Percentiles rank a stretch among this genome's conserved stretches.
phyloP scores from a whole-genome alignment of 2,888 invertebrate genomes.

The Tenthredo distinguenda region DNA sequence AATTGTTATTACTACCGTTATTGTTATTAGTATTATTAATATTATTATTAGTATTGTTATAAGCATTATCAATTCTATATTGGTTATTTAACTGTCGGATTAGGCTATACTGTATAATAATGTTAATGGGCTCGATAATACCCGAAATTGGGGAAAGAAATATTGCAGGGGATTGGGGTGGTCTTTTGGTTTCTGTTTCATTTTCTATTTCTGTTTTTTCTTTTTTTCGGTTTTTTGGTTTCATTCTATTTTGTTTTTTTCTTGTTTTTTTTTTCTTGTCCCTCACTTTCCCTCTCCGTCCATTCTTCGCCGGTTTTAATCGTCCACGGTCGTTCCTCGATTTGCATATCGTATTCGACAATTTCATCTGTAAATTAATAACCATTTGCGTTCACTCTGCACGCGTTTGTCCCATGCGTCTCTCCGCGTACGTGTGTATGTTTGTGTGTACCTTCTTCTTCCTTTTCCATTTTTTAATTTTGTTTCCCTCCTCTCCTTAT shows the following conservation, averaged over 20 bases:
- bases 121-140: too few species aligned
- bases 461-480: background rate
- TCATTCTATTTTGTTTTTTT: background rate
- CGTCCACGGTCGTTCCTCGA: background rate
- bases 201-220: background rate
- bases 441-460: background rate
- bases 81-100: slow-evolving; percentile 57
- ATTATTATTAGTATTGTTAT: background rate
- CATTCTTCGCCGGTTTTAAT: too few species aligned
- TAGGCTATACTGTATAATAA: slow-evolving; percentile 50
- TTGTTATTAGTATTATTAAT: background rate
- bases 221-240: background rate
- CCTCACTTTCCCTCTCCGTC: too few species aligned
- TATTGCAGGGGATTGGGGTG: slow-evolving; percentile 54
- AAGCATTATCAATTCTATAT: background rate
- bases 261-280: background rate
- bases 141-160: background rate
- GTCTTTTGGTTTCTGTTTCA: slow-evolving; percentile 16
- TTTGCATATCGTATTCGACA: background rate
- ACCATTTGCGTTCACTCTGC: too few species aligned
- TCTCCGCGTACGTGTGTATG: too few species aligned
- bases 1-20: background rate
- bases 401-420: too few species aligned
- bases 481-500: background rate
- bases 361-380: background rate